Evolutionary conservation across 1,140 invertebrate species (phyloP).

Genomic region (Pogonomyrmex californicus): DNA sequence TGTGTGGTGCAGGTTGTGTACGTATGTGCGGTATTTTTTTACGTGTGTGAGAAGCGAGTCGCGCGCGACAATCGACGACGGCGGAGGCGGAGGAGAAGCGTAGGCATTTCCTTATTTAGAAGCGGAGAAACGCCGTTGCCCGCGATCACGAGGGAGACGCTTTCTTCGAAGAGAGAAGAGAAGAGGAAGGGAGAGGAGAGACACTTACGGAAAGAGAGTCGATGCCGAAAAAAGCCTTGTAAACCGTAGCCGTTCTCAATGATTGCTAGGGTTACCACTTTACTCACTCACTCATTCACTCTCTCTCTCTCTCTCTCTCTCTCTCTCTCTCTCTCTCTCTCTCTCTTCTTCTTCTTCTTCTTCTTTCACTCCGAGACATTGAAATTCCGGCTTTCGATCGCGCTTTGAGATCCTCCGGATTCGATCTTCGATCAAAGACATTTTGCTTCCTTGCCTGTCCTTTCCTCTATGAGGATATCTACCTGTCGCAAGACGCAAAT

Average conservation of each 20-base stretch:
- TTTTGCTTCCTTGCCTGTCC: neutral
- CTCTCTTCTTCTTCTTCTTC: neutral
- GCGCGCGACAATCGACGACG: constrained; percentile 61
- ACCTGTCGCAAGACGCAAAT: neutral
- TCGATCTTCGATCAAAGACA: neutral
- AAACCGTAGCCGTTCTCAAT: constrained; percentile 32
- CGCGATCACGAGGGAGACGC: neutral
- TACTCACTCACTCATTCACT: neutral
- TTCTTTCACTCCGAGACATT: neutral
- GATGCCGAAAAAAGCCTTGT: constrained; percentile 31
- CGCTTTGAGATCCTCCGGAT: neutral
- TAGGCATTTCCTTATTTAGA: constrained; percentile 82
- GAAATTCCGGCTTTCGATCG: constrained; percentile 40
- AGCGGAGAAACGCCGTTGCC: constrained; percentile 73
- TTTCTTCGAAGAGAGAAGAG: constrained; percentile 22
- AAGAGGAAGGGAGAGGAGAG: neutral
- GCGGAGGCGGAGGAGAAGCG: constrained; percentile 64
- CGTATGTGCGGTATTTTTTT: neutral
- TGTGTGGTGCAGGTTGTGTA: too few relatives aligned
- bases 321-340: neutral
- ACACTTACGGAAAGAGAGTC: constrained; percentile 61
- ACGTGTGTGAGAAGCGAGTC: neutral
- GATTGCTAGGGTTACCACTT: constrained; percentile 7
- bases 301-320: neutral
- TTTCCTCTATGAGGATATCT: neutral